Evolutionary conservation across 2,797 vertebrate genomes (phyloP).

Genomic region (Urocyon cinereoargenteus): DNA sequence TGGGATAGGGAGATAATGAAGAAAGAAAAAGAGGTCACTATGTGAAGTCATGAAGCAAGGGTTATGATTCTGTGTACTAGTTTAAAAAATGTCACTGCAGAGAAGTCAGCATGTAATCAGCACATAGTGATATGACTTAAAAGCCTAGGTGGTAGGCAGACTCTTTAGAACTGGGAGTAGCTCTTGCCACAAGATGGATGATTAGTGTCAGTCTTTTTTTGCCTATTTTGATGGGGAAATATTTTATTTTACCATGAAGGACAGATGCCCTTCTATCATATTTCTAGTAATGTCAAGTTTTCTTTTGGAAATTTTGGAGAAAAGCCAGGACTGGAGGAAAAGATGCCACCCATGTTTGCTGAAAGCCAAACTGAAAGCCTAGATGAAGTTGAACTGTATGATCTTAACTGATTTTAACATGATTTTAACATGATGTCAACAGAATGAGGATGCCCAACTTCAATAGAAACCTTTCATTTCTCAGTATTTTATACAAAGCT

Average conservation of each 20-base stretch:
- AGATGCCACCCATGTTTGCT: neutral
- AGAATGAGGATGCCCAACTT: neutral
- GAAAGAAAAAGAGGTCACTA: neutral
- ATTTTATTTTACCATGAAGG: slow-evolving; percentile 50
- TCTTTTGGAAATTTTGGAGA: neutral
- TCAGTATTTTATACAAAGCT: slow-evolving; percentile 29
- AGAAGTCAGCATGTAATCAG: neutral
- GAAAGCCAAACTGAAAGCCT: neutral
- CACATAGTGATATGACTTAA: neutral
- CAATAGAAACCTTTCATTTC: neutral
- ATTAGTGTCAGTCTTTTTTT: neutral
- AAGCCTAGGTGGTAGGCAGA: neutral
- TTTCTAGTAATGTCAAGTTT: neutral
- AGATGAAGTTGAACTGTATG: neutral
- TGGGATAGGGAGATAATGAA: neutral
- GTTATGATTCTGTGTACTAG: neutral
- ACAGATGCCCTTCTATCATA: neutral
- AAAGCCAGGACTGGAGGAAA: neutral
- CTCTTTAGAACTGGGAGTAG: neutral
- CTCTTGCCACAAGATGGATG: neutral
- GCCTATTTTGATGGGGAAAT: slow-evolving; percentile 3
- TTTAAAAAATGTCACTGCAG: neutral
- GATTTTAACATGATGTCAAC: no score
- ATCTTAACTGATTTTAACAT: neutral
- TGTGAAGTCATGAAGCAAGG: neutral